Conservation (phyloP, 2,888 invertebrate species). For the Itoplectis maculator region DNA sequence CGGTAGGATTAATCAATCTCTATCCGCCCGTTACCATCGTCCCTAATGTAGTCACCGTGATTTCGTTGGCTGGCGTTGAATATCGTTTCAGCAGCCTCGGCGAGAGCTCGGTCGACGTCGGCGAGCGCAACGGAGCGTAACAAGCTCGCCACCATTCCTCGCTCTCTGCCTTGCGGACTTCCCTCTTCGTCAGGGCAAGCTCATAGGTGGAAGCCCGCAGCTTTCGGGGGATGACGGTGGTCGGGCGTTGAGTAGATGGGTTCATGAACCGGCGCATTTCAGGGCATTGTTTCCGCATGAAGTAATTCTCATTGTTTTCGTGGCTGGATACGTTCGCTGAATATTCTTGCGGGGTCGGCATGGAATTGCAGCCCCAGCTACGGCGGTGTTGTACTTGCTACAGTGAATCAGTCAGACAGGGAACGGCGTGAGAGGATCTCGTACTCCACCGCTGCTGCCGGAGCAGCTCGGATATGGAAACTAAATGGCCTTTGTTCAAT, state of each 20-base stretch:
- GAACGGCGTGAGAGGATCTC: background rate
- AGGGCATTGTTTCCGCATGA: conserved; percentile 71
- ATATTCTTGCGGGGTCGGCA: conserved; percentile 63
- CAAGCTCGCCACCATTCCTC: conserved; percentile 49
- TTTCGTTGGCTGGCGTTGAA: conserved; percentile 35
- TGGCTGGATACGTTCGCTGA: conserved; percentile 57
- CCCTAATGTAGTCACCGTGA: conserved; percentile 41
- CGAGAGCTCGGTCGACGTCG: conserved; percentile 24
- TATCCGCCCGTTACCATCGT: background rate
- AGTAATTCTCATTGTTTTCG: conserved; percentile 72
- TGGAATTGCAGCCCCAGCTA: conserved; percentile 12
- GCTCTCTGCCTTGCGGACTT: conserved; percentile 3
- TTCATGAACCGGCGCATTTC: conserved; percentile 62
- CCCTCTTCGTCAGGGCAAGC: conserved; percentile 15
- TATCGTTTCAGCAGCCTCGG: conserved; percentile 21
- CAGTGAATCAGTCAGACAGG: conserved; percentile 31
- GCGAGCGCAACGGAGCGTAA: conserved; percentile 36
- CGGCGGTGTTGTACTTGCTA: conserved; percentile 12
- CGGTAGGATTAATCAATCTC: background rate
- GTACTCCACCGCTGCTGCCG: background rate
- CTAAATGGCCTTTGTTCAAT: conserved; percentile 1
- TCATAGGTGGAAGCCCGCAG: background rate
- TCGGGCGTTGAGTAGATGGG: conserved; percentile 54
- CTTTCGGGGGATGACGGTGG: conserved; percentile 48
- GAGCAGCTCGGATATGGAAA: conserved; percentile 10